phyloP scores from a whole-genome alignment of 2,113 vertebrate species.

The Barbus barbus region DNA sequence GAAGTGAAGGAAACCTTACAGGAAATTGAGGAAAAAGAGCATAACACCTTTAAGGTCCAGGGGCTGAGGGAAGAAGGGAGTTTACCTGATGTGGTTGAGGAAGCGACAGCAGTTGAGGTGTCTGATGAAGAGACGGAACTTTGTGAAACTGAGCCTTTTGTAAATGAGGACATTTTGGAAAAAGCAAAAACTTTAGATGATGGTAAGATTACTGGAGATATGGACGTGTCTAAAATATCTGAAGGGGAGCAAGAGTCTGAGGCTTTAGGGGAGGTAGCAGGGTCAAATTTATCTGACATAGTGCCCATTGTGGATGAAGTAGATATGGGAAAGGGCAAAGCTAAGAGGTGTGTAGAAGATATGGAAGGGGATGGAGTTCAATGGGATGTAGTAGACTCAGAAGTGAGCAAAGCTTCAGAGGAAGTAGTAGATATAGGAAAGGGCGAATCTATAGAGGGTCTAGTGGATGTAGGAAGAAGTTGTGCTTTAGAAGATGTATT shows the following conservation, averaged over 20 bases:
- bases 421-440: not conserved
- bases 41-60: not conserved
- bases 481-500: not conserved
- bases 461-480: not conserved
- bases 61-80: not conserved
- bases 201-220: not conserved
- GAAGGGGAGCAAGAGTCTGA: not conserved
- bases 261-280: not conserved
- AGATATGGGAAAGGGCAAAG: not conserved
- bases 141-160: not conserved
- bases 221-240: not conserved
- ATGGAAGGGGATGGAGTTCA: not conserved
- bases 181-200: not conserved
- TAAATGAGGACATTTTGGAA: constrained; percentile 7
- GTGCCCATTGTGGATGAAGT: not conserved
- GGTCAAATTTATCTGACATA: not conserved
- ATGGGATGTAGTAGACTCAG: not conserved
- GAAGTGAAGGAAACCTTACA: not conserved
- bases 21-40: not conserved
- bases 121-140: not conserved
- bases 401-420: not conserved
- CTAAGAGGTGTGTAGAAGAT: not conserved
- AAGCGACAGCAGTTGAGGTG: not conserved
- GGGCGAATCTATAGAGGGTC: not conserved
- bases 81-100: not conserved